phyloP scores from a whole-genome alignment of 2,888 invertebrate genomes.

The Diloba caeruleocephala region DNA sequence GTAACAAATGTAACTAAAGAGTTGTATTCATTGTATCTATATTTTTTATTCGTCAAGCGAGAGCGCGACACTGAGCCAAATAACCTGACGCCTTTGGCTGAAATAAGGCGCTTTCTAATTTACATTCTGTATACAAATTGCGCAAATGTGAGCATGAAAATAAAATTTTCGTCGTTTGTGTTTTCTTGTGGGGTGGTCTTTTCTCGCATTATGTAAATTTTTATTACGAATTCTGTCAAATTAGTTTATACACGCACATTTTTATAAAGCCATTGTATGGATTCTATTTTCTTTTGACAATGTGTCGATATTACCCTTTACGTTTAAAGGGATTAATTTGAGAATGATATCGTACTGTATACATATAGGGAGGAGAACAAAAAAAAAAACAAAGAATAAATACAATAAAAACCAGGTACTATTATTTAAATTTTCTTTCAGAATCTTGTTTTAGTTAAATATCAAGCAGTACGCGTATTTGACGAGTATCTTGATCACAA shows the following conservation, averaged over 20 bases:
- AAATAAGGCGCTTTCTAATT: conserved; percentile 87
- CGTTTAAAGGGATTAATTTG: conserved; percentile 26
- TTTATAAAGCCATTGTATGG: conserved; percentile 67
- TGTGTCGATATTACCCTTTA: conserved; percentile 37
- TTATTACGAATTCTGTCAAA: conserved; percentile 82
- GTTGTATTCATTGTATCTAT: conserved; percentile 69
- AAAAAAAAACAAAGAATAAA: too few species aligned
- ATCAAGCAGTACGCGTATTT: too few species aligned
- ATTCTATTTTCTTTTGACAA: conserved; percentile 53
- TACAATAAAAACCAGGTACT: too few species aligned
- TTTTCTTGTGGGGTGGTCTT: conserved; percentile 81
- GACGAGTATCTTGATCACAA: too few species aligned
- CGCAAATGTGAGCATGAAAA: conserved; percentile 86
- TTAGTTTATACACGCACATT: conserved; percentile 78
- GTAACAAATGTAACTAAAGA: conserved; percentile 71
- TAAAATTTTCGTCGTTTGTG: conserved; percentile 85
- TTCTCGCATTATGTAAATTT: conserved; percentile 85
- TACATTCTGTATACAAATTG: conserved; percentile 88
- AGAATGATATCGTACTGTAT: background rate
- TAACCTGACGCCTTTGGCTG: conserved; percentile 80
- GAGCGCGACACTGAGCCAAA: conserved; percentile 80
- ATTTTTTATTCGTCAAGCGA: conserved; percentile 75
- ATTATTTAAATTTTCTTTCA: too few species aligned
- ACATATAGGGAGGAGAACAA: too few species aligned
- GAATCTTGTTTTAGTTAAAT: too few species aligned